Evolutionary conservation across 2,113 vertebrate species (phyloP), one percentile per base, ranked within the genome.

Genomic region (Corvus moneduloides): DNA sequence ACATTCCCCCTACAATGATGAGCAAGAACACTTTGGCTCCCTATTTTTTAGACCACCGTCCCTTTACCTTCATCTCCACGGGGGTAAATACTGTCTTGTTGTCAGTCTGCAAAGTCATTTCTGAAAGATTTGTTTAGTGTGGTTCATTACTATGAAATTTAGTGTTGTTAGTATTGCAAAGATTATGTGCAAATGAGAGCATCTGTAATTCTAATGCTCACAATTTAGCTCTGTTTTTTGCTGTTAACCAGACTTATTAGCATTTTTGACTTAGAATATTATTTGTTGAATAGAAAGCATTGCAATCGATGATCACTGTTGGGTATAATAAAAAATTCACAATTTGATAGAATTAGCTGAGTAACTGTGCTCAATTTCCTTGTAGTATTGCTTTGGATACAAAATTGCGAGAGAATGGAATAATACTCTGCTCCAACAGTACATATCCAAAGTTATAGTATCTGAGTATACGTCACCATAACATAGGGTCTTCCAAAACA

Each of bases 171-270:
- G 16, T 55, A 74, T 52, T 91, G 28, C 61, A 89, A 91, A 77
- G 39, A 84, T 67, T 63, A 55, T 59, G 33, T 74, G 77, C 41
- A 86, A 86, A 87, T 89, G 51, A 91, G 43, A 91, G 23, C 51
- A 77, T 91, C 84, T 94, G 74, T 89, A 95, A 87, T 71, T 89
- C 48, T 74, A 87, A 91, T 80, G 39, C 5, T 84, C 56, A 72
- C n/a, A 75, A 63, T 84, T 87, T 52, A 87, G 56, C 24, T 63
- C 43, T 33, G 43, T 1, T 95, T 94, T 93, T 68, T 82, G 43
- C 77, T 89, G 56, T 74, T 84, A 84, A 89, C n/a, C 66, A 79
- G 62, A 49, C 26, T 54, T 54, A 79, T 12, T 76, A 85, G 23
- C 71, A 90, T 87, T 92, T 90, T 75, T 39, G 92, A 67, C 66